Percentiles rank a stretch among this genome's conserved stretches.
These are phyloP conservation scores for Diploscapter pachys DNA, from an alignment of 1,140 invertebrate species.

Conservation along the genomic window DNA sequence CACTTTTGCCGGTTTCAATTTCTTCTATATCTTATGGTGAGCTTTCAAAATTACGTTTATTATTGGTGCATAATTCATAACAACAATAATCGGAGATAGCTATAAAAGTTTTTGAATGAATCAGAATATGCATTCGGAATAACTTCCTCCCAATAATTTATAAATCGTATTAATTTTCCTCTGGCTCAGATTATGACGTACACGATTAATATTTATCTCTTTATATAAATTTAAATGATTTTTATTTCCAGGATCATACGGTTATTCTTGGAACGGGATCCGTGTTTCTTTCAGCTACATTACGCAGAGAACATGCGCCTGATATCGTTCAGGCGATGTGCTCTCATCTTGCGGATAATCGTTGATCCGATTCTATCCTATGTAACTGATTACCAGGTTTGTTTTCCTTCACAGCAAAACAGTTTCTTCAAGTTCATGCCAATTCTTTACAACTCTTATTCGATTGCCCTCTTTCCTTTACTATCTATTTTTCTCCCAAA, in stretches of 20 bases:
- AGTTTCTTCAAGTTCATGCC: no score
- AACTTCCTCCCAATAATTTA: no score
- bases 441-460: not conserved
- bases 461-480: not conserved
- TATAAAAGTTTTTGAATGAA: conserved; percentile 13
- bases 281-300: conserved; percentile 34
- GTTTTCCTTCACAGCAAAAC: not conserved
- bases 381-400: conserved; percentile 39
- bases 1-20: conserved; percentile 48
- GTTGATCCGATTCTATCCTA: conserved; percentile 34
- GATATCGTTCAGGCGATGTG: conserved; percentile 24
- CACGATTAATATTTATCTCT: not conserved
- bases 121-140: conserved; percentile 11
- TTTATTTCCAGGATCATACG: conserved; percentile 18
- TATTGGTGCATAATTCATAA: not conserved
- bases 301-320: conserved; percentile 38
- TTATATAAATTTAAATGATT: not conserved
- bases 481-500: not conserved
- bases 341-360: conserved; percentile 32
- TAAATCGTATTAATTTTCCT: no score
- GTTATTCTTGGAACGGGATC: conserved; percentile 28
- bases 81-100: no score
- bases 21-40: conserved; percentile 50
- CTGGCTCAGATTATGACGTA: not conserved
- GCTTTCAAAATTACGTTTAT: not conserved